Base-by-base conservation (phyloP, 2,888 invertebrate species). In the Nudaria mundana region DNA sequence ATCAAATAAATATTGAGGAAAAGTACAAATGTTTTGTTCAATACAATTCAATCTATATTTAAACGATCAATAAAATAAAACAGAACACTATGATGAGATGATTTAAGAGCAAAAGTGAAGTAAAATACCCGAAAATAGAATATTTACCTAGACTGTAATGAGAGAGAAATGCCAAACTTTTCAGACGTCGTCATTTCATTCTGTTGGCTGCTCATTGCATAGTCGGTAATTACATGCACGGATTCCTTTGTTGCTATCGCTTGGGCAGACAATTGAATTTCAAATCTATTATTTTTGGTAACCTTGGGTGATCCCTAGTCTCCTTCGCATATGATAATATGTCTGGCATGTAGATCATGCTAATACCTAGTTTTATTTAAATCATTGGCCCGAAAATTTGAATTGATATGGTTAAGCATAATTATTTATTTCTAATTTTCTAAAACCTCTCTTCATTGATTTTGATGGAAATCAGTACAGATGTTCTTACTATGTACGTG, bases 111-210 rank as follows among this genome's bases (percentile, higher is more conserved):
- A 32, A 48, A 43, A 7, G 1, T 22, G 23, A 25, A 13, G 16
- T n/a, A 43, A 26, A 40, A 37, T 38, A 33, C 20, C 36, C 40
- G 50, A 58, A 48, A 63, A 67, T 68, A 63, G 56, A 72, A 66
- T 61, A 53, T 56, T 53, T 55, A 62, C 37, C 44, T 43, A 44
- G 32, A 35, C 30, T 37, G 33, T 35, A 45, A 48, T 46, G 41
- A 60, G 56, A 47, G 62, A 54, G 52, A 65, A 63, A 63, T 48
- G 47, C 44, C 48, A 58, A 81, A 84, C 66, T 81, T 81, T 75
- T 70, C 81, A 81, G 81, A 82, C 81, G 54, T n/a, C n/a, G n/a
- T 66, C 69, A 67, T 71, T 67, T 56, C 64, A 72, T 73, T 74
- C 58, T 46, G 50, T 56, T 57, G 56, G 49, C 63, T 59, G 69